These are phyloP conservation scores for Philantomba maxwellii DNA, from an alignment of 2,113 vertebrate genomes.

Conservation along the genomic window DNA sequence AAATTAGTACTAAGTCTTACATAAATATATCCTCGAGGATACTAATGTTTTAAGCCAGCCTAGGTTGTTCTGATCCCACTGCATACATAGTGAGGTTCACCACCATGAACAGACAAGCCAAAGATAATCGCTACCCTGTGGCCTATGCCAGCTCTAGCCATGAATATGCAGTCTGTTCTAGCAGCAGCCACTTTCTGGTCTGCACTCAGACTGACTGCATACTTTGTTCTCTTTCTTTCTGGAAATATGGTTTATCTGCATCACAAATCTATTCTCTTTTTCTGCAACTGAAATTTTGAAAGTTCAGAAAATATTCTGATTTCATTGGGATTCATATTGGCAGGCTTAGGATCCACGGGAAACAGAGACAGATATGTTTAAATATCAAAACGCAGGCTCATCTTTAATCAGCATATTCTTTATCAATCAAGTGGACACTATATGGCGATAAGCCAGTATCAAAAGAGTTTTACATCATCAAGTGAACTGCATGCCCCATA, in stretches of 20 bases:
- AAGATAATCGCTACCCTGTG: neutral
- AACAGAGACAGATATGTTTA: neutral
- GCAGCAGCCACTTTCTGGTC: neutral
- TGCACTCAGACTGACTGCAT: neutral
- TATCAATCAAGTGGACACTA: neutral
- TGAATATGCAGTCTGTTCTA: neutral
- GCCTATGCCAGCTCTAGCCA: neutral
- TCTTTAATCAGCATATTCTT: neutral
- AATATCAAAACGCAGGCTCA: neutral
- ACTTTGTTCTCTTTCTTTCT: neutral
- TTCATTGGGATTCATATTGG: neutral
- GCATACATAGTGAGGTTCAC: constrained; percentile 22
- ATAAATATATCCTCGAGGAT: neutral
- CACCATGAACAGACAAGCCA: neutral
- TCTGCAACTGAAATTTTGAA: neutral
- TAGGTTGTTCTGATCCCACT: neutral
- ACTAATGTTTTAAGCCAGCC: constrained; percentile 25
- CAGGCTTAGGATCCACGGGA: neutral
- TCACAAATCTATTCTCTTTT: neutral
- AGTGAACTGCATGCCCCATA: neutral
- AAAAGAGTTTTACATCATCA: neutral
- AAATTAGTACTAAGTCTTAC: constrained; percentile 38
- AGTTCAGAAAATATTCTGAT: neutral
- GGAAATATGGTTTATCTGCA: neutral
- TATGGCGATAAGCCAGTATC: neutral